phyloP scores from a whole-genome alignment of 2,797 vertebrate species.

The Pipistrellus pipistrellus region DNA sequence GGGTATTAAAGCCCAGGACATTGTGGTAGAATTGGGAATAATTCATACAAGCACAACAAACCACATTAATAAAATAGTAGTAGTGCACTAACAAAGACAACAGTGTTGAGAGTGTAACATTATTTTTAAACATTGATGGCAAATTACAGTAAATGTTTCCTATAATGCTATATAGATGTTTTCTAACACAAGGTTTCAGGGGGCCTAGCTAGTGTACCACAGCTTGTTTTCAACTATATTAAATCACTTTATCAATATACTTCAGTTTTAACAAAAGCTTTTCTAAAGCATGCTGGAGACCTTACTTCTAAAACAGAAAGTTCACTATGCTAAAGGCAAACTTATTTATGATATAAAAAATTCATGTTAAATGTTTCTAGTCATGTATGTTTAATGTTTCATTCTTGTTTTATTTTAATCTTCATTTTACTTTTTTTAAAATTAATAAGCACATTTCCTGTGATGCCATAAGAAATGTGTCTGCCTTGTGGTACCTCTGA shows the following conservation, averaged over 20 bases:
- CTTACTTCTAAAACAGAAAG: constrained; percentile 79
- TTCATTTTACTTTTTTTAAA: constrained; percentile 46
- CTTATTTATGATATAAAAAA: constrained; percentile 76
- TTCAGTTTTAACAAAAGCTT: constrained; percentile 85
- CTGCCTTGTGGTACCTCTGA: constrained; percentile 28
- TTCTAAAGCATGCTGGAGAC: constrained; percentile 79
- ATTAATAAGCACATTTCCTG: constrained; percentile 32
- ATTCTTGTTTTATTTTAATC: constrained; percentile 63
- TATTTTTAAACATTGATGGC: constrained; percentile 82
- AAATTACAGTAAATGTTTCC: constrained; percentile 80
- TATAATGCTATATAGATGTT: constrained; percentile 76
- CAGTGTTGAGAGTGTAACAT: constrained; percentile 78
- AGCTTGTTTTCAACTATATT: constrained; percentile 82
- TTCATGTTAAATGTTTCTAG: constrained; percentile 77
- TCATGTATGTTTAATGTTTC: constrained; percentile 78
- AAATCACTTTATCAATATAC: constrained; percentile 86
- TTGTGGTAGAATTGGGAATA: constrained; percentile 78
- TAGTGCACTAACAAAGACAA: constrained; percentile 80
- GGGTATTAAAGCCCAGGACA: constrained; percentile 68
- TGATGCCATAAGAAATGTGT: constrained; percentile 31
- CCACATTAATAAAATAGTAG: constrained; percentile 82
- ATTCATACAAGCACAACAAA: constrained; percentile 83
- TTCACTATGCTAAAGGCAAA: constrained; percentile 72
- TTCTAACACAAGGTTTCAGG: constrained; percentile 78
- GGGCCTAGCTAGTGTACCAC: constrained; percentile 67